Evolutionary conservation across 2,113 vertebrate genomes (phyloP).

Genomic region (Leptobrachium leishanense): DNA sequence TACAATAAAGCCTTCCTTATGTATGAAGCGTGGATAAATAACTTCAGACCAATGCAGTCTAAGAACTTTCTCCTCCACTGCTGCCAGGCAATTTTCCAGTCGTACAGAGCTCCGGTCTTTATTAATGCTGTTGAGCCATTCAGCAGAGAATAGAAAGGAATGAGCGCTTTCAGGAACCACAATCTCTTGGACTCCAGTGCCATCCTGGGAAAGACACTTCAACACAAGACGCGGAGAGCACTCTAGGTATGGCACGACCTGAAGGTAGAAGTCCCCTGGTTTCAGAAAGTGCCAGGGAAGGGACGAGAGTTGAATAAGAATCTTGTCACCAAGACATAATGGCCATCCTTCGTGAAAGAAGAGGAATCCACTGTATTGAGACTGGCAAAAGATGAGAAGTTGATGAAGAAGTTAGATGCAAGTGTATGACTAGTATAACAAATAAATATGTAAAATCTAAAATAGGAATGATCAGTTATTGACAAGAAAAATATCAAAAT

Average conservation of each 20-base stretch:
- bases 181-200: conserved; percentile 81
- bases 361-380: conserved; percentile 86
- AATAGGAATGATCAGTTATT: too few relatives aligned
- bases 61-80: conserved; percentile 80
- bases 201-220: conserved; percentile 82
- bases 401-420: background rate
- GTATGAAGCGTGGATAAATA: conserved; percentile 84
- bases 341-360: conserved; percentile 91
- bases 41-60: conserved; percentile 83
- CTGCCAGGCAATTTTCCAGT: conserved; percentile 82
- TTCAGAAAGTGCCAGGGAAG: conserved; percentile 85
- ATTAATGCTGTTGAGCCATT: conserved; percentile 88
- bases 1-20: conserved; percentile 66
- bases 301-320: conserved; percentile 85
- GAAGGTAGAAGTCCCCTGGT: conserved; percentile 88
- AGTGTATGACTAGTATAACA: too few relatives aligned
- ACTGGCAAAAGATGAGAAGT: conserved; percentile 59
- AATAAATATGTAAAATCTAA: too few relatives aligned
- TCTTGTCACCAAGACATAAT: conserved; percentile 76
- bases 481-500: too few relatives aligned
- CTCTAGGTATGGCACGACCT: conserved; percentile 84
- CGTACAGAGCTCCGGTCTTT: conserved; percentile 80
- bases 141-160: conserved; percentile 82
- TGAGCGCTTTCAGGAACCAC: conserved; percentile 80
- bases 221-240: conserved; percentile 82